A percentile compares a stretch with the other conserved stretches of the same genome.
Evolutionary conservation across 2,113 vertebrate genomes (phyloP).

Genomic region (Gnathonemus echidnorhynchus): DNA sequence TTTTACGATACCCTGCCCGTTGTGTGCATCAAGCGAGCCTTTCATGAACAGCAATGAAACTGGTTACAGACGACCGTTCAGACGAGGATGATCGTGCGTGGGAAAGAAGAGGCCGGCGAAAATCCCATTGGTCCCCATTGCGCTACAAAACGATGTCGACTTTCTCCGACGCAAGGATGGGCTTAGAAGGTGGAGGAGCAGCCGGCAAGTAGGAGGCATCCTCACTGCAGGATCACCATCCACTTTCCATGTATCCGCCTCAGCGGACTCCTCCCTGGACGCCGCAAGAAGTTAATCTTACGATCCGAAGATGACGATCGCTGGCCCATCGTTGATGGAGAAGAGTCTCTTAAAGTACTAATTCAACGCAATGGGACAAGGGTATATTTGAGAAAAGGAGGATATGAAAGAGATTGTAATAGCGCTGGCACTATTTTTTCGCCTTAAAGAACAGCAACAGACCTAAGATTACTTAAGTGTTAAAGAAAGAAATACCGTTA

Average conservation of each 20-base stretch:
- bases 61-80: not conserved
- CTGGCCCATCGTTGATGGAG: not conserved
- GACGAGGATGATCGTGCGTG: not conserved
- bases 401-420: not conserved
- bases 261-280: not conserved
- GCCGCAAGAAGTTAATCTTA: slow-evolving; percentile 39
- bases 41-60: not conserved
- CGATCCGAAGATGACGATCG: slow-evolving; percentile 17
- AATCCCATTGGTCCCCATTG: slow-evolving; percentile 14
- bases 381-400: not conserved
- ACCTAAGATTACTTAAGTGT: not conserved
- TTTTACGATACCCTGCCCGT: not conserved
- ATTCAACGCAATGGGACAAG: not conserved
- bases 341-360: not conserved
- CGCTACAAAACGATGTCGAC: slow-evolving; percentile 1
- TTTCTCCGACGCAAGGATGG: slow-evolving; percentile 25
- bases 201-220: not conserved
- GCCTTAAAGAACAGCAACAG: not conserved
- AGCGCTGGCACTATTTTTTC: not conserved
- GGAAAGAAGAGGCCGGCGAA: not conserved
- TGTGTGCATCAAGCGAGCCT: not conserved
- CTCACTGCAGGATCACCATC: not conserved
- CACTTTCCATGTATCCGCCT: not conserved
- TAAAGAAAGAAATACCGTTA: not conserved
- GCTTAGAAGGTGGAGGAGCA: slow-evolving; percentile 29